Evolutionary conservation across 2,113 vertebrate species (phyloP).

Genomic region (Eubucco bourcierii): DNA sequence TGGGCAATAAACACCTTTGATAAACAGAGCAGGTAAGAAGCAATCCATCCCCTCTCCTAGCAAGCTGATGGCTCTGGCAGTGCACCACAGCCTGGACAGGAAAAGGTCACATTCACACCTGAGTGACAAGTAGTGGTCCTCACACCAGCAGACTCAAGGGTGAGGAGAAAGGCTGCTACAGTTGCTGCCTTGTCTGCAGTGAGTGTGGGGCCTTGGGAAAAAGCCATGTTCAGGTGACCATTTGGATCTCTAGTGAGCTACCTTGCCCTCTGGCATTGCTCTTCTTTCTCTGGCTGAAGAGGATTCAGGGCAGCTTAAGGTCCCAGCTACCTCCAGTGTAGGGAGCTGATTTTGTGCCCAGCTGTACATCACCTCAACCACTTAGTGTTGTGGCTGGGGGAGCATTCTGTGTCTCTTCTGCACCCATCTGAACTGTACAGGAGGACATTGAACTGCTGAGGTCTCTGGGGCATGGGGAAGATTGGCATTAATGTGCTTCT

Average conservation of each 20-base stretch:
- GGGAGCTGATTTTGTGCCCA: not conserved
- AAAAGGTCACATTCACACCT: not conserved
- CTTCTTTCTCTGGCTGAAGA: not conserved
- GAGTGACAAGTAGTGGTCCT: not conserved
- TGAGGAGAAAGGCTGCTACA: not conserved
- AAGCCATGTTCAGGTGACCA: not conserved
- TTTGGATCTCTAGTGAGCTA: not conserved
- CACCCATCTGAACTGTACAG: not conserved
- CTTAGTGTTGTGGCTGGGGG: fast-evolving
- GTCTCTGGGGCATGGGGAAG: not conserved
- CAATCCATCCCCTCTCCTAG: not conserved
- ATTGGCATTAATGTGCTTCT: not conserved
- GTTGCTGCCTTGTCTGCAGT: not conserved
- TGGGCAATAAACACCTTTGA: not conserved
- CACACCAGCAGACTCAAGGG: not conserved
- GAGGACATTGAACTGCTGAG: not conserved
- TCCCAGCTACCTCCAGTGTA: fast-evolving
- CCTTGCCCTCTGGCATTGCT: not conserved
- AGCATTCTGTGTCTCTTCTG: not conserved
- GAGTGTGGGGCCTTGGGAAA: not conserved
- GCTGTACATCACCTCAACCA: fast-evolving
- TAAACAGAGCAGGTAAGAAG: not conserved
- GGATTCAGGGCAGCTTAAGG: not conserved
- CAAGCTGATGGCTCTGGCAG: not conserved
- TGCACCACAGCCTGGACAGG: not conserved